Evolutionary conservation across 2,113 vertebrate genomes (phyloP), one percentile per base, ranked within the genome.

Genomic region (Perca schrenkii): DNA sequence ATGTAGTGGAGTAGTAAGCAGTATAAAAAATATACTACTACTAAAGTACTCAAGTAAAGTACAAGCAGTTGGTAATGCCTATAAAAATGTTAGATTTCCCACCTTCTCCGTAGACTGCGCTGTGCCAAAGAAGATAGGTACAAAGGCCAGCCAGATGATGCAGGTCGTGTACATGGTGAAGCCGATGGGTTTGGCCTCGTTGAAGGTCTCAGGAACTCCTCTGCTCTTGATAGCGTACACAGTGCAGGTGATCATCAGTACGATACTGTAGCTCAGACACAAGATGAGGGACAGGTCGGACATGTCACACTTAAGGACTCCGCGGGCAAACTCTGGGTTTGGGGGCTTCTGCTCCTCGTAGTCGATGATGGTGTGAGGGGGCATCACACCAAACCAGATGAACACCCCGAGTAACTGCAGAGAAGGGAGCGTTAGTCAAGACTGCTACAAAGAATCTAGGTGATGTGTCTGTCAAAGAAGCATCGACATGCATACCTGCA

Each of bases 121-220:
- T 0, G 97, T 98, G 11, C 97, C 97, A 10, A 98, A 98, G 93
- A 97, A 99, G 92, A 99, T 98, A 56, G 97, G 97, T 0, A 97
- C 96, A 10, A 98, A 98, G 10, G 97, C 97, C 78, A 98, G 89
- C 97, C 97, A 98, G 91, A 98, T 78, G 77, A 98, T 97, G 74
- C 97, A 97, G 25, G 97, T 97, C 34, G 97, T 97, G 88, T 97
- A 98, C 96, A 97, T 97, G 93, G 97, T 96, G 86, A 98, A 97
- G 79, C 97, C 96, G 0, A 98, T 97, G 74, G 97, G 97, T 64
- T 98, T 98, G 76, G 97, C 97, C 89, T 98, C 97, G 0, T 98
- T 98, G 95, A 99, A 99, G 89, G 95, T 96, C 93, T 98, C 97
- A 0, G 97, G 97, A 52, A 99, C 97, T 0, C 97, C 96, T 0